These are phyloP conservation scores for Microtus ochrogaster DNA, from an alignment of 2,113 vertebrate genomes.

Conservation along the genomic window DNA sequence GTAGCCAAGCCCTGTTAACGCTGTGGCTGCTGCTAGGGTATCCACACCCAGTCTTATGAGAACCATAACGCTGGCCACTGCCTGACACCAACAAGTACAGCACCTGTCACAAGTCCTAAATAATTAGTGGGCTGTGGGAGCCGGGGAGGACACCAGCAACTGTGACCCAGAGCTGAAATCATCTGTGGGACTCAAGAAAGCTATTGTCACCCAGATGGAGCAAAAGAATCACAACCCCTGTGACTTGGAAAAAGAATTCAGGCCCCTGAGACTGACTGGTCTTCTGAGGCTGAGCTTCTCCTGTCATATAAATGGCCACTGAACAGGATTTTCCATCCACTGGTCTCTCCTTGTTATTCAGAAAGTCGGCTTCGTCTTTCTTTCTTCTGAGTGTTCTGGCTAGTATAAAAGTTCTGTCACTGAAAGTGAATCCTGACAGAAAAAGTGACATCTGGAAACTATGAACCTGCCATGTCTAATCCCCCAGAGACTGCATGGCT, in stretches of 20 bases:
- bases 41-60: not conserved
- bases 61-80: not conserved
- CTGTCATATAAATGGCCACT: rapidly evolving
- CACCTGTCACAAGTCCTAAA: not conserved
- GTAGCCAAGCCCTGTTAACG: not conserved
- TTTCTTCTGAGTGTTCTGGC: not conserved
- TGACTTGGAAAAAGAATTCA: too few species aligned
- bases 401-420: not conserved
- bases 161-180: not conserved
- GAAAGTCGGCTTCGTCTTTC: not conserved
- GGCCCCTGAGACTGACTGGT: not conserved
- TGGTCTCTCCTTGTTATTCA: not conserved
- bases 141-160: not conserved
- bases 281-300: not conserved
- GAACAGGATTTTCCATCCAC: not conserved
- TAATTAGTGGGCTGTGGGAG: not conserved
- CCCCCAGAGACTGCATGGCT: not conserved
- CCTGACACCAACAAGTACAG: not conserved
- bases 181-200: not conserved
- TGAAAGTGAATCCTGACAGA: not conserved
- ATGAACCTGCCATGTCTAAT: not conserved
- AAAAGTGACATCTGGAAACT: conserved; percentile 4
- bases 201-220: not conserved
- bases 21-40: not conserved
- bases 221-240: not conserved